Conservation (phyloP, 2,797 vertebrate genomes). For the Notolepis coatsorum region DNA sequence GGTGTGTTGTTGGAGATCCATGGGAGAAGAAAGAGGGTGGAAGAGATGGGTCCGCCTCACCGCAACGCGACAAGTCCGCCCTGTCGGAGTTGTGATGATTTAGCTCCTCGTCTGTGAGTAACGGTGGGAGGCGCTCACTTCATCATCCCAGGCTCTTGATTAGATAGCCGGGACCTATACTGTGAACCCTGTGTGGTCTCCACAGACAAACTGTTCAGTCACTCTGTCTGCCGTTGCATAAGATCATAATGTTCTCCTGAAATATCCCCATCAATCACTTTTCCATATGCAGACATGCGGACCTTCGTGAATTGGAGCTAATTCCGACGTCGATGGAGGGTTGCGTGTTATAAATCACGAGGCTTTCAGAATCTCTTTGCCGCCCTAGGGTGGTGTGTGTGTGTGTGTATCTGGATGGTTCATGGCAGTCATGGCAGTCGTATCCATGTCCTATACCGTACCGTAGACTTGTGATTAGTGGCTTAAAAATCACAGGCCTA, state of each 20-base stretch:
- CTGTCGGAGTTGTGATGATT: constrained; percentile 50
- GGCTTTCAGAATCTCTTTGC: constrained; percentile 13
- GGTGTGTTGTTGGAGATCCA: constrained; percentile 37
- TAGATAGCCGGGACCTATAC: constrained; percentile 51
- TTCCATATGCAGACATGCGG: constrained; percentile 30
- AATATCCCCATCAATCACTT: constrained; percentile 51
- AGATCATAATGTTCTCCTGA: constrained; percentile 28
- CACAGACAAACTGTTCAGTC: constrained; percentile 25
- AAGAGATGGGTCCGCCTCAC: constrained; percentile 56
- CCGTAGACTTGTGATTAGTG: too few species aligned
- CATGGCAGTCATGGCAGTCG: too few species aligned
- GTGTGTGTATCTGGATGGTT: constrained; percentile 3
- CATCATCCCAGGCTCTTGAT: constrained; percentile 61
- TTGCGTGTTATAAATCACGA: constrained; percentile 38
- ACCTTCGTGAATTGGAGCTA: constrained; percentile 30
- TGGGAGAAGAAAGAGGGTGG: constrained; percentile 54
- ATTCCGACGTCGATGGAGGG: constrained; percentile 31
- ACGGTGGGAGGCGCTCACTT: constrained; percentile 10
- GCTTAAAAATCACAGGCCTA: too few species aligned
- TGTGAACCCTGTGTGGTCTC: constrained; percentile 22
- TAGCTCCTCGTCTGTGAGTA: constrained; percentile 38
- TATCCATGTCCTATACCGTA: too few species aligned
- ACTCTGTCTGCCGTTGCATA: constrained; percentile 21
- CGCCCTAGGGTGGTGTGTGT: neutral
- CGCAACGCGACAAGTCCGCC: constrained; percentile 26